phyloP scores from a whole-genome alignment of 2,888 invertebrate genomes.

The Stratiomys singularior region DNA sequence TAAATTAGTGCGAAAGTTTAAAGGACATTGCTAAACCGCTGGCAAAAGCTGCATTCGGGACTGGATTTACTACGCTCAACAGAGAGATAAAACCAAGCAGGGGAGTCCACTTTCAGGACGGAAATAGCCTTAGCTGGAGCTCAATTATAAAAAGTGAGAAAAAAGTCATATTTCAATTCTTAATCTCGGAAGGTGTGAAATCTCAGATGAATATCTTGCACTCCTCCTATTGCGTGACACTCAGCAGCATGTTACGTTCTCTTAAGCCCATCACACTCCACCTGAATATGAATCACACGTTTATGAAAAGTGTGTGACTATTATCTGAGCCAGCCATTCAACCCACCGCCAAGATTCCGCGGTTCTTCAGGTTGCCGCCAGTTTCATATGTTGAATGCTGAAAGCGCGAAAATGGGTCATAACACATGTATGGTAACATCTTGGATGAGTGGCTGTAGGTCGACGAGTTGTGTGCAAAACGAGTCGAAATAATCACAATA shows the following conservation, averaged over 20 bases:
- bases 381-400: not conserved
- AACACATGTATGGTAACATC: slow-evolving; percentile 43
- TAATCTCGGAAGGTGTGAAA: not conserved
- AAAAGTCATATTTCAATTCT: not conserved
- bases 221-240: slow-evolving; percentile 11
- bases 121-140: too few relatives aligned
- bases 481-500: slow-evolving; percentile 22
- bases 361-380: not conserved
- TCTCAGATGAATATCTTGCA: not conserved
- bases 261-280: slow-evolving; percentile 3
- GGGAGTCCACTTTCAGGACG: too few relatives aligned
- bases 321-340: slow-evolving; percentile 23
- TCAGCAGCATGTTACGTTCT: slow-evolving; percentile 24
- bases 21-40: too few relatives aligned
- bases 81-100: too few relatives aligned
- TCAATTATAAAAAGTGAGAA: too few relatives aligned
- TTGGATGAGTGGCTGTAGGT: slow-evolving; percentile 39
- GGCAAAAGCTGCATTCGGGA: too few relatives aligned
- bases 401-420: slow-evolving; percentile 34
- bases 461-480: slow-evolving; percentile 14
- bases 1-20: too few relatives aligned
- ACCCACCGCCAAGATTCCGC: slow-evolving; percentile 1
- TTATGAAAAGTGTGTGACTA: slow-evolving; percentile 34
- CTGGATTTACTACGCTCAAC: too few relatives aligned
- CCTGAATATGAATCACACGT: slow-evolving; percentile 34